Conservation (phyloP, 2,888 invertebrate genomes). For the Ormyrus pomaceus region DNA sequence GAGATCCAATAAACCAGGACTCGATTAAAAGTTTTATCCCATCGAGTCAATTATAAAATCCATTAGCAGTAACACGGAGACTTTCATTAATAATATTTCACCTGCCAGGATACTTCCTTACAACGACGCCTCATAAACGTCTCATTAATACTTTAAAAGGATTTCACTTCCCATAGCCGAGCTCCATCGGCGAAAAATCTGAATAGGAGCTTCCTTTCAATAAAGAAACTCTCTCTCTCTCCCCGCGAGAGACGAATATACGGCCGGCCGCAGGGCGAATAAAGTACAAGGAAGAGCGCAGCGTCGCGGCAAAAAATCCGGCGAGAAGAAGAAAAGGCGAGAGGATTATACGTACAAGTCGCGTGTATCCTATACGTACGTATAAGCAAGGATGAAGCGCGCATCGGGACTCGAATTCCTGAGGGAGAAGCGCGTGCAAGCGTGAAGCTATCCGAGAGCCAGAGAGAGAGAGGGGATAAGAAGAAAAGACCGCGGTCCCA, state of each 20-base stretch:
- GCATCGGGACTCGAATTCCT: conserved; percentile 44
- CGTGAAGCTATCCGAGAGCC: neutral
- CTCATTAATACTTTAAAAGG: conserved; percentile 4
- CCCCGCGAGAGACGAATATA: too few species aligned
- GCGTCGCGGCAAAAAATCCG: neutral
- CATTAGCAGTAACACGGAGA: neutral
- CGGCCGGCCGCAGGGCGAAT: too few species aligned
- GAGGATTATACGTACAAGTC: neutral
- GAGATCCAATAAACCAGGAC: too few species aligned
- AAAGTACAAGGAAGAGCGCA: neutral
- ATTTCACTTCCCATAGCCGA: conserved; percentile 2
- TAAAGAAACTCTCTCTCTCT: neutral
- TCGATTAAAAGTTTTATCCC: neutral
- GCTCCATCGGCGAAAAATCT: conserved; percentile 1
- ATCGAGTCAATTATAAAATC: conserved; percentile 12
- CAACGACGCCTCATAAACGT: conserved; percentile 20
- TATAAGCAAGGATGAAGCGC: neutral
- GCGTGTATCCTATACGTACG: neutral
- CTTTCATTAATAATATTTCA: neutral
- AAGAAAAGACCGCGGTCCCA: neutral
- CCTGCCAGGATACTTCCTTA: neutral
- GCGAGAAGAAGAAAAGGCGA: conserved; percentile 3
- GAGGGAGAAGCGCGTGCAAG: conserved; percentile 21
- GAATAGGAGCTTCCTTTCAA: conserved; percentile 15
- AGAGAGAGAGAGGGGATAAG: neutral